These are phyloP conservation scores for Anguilla rostrata DNA, from an alignment of 2,113 vertebrate genomes.

Conservation along the genomic window DNA sequence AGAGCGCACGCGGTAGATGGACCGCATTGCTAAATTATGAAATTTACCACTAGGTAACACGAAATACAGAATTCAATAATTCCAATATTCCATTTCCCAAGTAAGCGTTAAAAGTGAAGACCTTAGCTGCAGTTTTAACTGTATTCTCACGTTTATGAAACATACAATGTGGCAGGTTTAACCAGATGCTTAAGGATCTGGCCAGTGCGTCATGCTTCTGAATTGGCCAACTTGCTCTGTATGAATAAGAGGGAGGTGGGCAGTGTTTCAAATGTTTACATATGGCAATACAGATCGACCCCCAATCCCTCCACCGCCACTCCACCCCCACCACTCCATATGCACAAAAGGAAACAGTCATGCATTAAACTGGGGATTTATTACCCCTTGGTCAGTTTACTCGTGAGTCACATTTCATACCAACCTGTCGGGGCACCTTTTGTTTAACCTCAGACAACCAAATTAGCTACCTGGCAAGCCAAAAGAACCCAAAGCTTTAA, in stretches of 20 bases:
- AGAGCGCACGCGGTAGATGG: background rate
- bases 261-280: constrained; percentile 29
- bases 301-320: constrained; percentile 59
- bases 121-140: background rate
- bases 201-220: background rate
- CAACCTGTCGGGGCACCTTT: constrained; percentile 53
- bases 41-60: background rate
- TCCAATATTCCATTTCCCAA: too few species aligned
- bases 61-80: too few species aligned
- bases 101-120: too few species aligned
- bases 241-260: constrained; percentile 24
- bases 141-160: background rate
- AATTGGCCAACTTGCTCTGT: background rate
- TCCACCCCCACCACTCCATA: constrained; percentile 76
- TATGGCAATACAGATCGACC: constrained; percentile 61
- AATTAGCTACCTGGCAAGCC: constrained; percentile 9
- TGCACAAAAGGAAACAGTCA: constrained; percentile 92
- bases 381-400: constrained; percentile 81
- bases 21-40: background rate
- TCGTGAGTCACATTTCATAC: constrained; percentile 70
- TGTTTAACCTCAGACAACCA: constrained; percentile 45
- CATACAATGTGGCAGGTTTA: background rate
- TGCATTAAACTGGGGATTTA: constrained; percentile 91
- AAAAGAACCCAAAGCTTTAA: background rate
- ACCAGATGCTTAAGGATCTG: background rate